Percentiles rank a stretch among this genome's conserved stretches.
phyloP scores from a whole-genome alignment of 92 coral and sea anemone genomes.

The Porites evermanni region DNA sequence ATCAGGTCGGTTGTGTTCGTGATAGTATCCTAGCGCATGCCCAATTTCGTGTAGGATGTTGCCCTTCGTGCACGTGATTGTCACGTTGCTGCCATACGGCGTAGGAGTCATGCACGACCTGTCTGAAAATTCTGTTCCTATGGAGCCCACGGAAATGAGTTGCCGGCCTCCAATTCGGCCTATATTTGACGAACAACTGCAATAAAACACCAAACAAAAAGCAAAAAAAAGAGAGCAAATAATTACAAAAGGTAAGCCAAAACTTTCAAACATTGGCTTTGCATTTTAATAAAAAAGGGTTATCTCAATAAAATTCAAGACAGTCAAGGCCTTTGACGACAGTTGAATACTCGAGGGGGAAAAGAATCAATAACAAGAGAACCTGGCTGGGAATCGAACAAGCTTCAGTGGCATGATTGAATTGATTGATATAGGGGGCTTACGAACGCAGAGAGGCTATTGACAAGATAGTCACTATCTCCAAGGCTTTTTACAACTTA shows the following conservation, averaged over 20 bases:
- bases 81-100: slow-evolving; percentile 44
- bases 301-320: too few species aligned
- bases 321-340: too few species aligned
- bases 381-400: too few species aligned
- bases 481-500: too few species aligned
- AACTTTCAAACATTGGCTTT: neutral
- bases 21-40: slow-evolving; percentile 93
- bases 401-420: too few species aligned
- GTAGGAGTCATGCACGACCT: slow-evolving; percentile 27
- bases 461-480: too few species aligned
- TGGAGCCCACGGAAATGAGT: slow-evolving; percentile 84
- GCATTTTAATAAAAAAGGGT: too few species aligned
- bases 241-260: neutral
- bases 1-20: slow-evolving; percentile 97
- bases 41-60: slow-evolving; percentile 94
- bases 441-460: too few species aligned
- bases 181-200: slow-evolving; percentile 89
- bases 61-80: slow-evolving; percentile 77
- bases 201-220: neutral
- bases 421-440: too few species aligned
- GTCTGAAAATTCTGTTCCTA: slow-evolving; percentile 31
- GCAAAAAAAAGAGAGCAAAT: neutral
- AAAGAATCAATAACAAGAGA: too few species aligned
- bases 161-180: slow-evolving; percentile 89
- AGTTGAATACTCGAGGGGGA: too few species aligned